Conservation (phyloP, 2,888 invertebrate species). For the Griposia aprilina region DNA sequence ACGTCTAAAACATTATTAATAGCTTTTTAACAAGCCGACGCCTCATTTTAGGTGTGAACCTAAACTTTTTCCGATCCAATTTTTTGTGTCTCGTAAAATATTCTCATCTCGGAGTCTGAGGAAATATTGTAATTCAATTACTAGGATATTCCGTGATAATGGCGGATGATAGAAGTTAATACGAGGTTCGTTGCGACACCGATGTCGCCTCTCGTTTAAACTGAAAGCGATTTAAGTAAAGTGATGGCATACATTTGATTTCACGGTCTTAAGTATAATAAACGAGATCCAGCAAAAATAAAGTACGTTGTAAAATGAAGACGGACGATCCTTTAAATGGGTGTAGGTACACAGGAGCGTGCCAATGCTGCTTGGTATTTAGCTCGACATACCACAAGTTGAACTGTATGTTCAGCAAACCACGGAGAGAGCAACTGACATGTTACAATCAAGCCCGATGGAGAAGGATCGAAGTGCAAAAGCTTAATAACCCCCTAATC, state of each 20-base stretch:
- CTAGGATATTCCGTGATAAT: constrained; percentile 70
- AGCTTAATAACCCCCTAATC: constrained; percentile 83
- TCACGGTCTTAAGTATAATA: constrained; percentile 59
- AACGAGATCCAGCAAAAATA: constrained; percentile 39
- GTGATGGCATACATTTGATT: constrained; percentile 66
- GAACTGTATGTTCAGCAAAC: constrained; percentile 58
- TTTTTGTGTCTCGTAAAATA: constrained; percentile 66
- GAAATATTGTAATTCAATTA: constrained; percentile 73
- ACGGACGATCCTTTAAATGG: constrained; percentile 28
- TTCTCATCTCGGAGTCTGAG: constrained; percentile 54
- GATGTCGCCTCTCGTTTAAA: constrained; percentile 54
- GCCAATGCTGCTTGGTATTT: constrained; percentile 38
- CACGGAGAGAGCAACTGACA: constrained; percentile 64
- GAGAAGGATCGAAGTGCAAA: constrained; percentile 71
- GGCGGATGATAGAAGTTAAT: constrained; percentile 72
- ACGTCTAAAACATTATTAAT: constrained; percentile 88
- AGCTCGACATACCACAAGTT: constrained; percentile 50
- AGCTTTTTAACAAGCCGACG: constrained; percentile 89
- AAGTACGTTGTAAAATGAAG: constrained; percentile 43
- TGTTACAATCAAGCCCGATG: constrained; percentile 69
- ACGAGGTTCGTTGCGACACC: constrained; percentile 57
- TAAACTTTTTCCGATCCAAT: constrained; percentile 72
- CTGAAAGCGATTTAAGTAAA: constrained; percentile 56
- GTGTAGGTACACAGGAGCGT: constrained; percentile 22
- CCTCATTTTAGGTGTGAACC: constrained; percentile 83